A percentile compares a stretch with the other conserved stretches of the same genome.
Conservation (phyloP, 2,888 invertebrate genomes). For the Folsomia manolachei region DNA sequence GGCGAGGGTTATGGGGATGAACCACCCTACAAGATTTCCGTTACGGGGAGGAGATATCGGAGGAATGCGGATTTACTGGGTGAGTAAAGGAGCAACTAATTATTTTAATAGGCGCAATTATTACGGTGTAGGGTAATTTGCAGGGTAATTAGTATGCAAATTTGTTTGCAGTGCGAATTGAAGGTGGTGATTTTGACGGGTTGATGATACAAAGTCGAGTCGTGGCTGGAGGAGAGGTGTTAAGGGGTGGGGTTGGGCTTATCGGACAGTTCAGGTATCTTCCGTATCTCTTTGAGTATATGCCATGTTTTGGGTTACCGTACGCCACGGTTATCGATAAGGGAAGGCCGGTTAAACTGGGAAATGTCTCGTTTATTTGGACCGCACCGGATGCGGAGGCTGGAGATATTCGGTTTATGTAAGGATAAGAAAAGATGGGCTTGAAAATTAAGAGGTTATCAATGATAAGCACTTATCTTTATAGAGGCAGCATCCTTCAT, state of each 20-base stretch:
- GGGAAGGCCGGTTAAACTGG: conserved; percentile 34
- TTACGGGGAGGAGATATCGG: conserved; percentile 41
- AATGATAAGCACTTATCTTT: not conserved
- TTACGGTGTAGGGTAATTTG: not conserved
- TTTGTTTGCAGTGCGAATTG: conserved; percentile 38
- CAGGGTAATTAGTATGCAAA: conserved; percentile 2
- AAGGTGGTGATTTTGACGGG: conserved; percentile 46
- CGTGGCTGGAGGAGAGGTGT: conserved; percentile 29
- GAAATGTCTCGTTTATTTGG: conserved; percentile 45
- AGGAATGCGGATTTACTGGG: conserved; percentile 42
- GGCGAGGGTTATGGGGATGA: conserved; percentile 26
- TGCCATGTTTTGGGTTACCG: conserved; percentile 45
- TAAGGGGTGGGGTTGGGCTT: conserved; percentile 40
- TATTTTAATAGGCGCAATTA: not conserved
- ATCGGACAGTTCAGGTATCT: conserved; percentile 45
- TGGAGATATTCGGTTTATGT: conserved; percentile 48
- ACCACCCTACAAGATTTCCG: conserved; percentile 39
- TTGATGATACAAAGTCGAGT: conserved; percentile 43
- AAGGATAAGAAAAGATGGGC: conserved; percentile 8
- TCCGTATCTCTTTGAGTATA: conserved; percentile 33
- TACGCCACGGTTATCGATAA: conserved; percentile 43
- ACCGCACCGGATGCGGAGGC: conserved; percentile 44
- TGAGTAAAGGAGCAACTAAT: conserved; percentile 10
- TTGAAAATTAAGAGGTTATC: not conserved
- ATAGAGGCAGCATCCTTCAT: conserved; percentile 45